Evolutionary conservation across 2,797 vertebrate genomes (phyloP).

Genomic region (Pangasius djambal): DNA sequence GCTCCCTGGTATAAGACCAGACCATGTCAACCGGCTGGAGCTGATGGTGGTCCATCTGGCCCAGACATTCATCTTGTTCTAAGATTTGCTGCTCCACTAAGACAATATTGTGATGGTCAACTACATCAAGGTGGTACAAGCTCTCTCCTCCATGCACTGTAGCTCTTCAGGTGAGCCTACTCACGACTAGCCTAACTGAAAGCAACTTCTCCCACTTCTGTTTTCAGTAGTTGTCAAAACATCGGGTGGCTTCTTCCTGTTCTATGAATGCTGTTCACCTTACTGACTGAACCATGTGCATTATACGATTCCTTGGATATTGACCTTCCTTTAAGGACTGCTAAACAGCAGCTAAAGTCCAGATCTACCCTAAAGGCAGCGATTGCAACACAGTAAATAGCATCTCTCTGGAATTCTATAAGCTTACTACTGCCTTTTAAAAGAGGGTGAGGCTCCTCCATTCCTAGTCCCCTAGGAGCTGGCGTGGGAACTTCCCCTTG

Average conservation of each 20-base stretch:
- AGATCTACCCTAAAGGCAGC: background rate
- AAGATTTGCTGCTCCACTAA: background rate
- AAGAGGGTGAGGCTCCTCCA: background rate
- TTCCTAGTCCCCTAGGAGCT: background rate
- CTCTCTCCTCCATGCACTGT: background rate
- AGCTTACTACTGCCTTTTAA: background rate
- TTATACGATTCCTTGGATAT: background rate
- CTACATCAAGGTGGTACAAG: background rate
- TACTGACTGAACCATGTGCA: background rate
- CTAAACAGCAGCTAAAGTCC: background rate
- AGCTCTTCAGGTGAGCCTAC: background rate
- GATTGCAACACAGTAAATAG: background rate
- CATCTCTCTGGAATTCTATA: background rate
- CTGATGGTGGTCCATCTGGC: background rate
- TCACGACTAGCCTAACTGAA: background rate
- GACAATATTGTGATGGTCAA: background rate
- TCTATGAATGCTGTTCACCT: background rate
- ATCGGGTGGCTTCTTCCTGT: background rate
- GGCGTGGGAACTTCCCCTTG: background rate
- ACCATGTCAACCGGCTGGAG: background rate
- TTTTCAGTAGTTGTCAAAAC: background rate
- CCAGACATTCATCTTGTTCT: background rate
- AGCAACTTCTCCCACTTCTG: background rate
- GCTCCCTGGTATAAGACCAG: background rate
- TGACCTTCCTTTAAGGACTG: background rate